A percentile compares a stretch with the other conserved stretches of the same genome.
phyloP scores from a whole-genome alignment of 2,113 vertebrate species.

The Casuarius casuarius region DNA sequence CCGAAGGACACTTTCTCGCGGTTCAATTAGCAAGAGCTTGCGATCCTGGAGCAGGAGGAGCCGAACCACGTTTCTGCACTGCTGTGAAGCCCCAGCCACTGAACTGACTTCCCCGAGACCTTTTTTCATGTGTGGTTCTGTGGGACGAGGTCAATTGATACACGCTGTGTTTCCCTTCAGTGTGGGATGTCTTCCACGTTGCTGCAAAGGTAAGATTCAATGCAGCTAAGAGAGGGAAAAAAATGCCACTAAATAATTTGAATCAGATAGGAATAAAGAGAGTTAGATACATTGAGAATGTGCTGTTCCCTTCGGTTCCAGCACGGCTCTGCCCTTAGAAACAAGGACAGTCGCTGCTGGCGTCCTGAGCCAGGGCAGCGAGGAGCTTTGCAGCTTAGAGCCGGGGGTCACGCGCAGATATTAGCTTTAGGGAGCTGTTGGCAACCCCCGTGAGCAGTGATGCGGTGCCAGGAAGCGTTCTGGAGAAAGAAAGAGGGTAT shows the following conservation, averaged over 20 bases:
- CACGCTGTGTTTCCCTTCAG: not conserved
- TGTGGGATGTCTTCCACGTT: not conserved
- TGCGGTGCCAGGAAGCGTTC: not conserved
- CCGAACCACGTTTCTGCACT: fast-evolving
- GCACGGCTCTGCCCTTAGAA: not conserved
- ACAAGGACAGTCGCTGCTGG: not conserved
- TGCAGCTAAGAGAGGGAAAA: not conserved
- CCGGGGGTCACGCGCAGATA: not conserved
- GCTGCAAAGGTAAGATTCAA: not conserved
- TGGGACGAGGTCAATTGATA: not conserved
- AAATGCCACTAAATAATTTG: not conserved
- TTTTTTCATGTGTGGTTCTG: fast-evolving
- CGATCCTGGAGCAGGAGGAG: too few species aligned
- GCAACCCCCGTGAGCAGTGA: not conserved
- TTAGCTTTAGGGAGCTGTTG: not conserved
- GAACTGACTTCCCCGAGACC: not conserved
- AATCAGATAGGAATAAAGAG: not conserved
- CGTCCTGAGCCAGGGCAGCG: not conserved
- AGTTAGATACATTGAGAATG: not conserved
- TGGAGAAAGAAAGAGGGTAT: not conserved
- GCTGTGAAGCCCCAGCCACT: not conserved
- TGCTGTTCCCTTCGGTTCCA: not conserved
- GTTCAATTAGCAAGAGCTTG: too few species aligned
- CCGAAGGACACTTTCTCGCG: not conserved
- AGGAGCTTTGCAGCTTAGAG: fast-evolving